phyloP scores from a whole-genome alignment of 2,113 vertebrate genomes.

The Hyla sarda region DNA sequence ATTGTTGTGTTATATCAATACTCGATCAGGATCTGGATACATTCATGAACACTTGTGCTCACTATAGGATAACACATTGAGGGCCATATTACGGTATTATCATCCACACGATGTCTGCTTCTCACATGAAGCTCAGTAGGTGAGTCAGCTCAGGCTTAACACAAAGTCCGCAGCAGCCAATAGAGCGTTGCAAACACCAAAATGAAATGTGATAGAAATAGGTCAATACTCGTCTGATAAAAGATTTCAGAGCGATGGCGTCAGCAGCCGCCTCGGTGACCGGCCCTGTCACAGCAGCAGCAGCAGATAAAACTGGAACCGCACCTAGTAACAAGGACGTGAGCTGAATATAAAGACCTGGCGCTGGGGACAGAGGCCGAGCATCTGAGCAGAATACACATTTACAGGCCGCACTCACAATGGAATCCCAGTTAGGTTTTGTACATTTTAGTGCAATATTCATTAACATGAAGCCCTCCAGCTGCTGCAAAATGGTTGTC shows the following conservation, averaged over 20 bases:
- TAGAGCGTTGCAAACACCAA: neutral
- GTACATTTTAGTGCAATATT: too few relatives aligned
- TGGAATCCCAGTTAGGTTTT: too few relatives aligned
- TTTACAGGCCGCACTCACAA: too few relatives aligned
- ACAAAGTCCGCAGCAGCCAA: neutral
- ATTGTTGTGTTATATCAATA: too few relatives aligned
- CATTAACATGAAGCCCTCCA: too few relatives aligned
- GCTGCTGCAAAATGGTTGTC: too few relatives aligned
- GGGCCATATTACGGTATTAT: too few relatives aligned
- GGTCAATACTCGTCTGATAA: conserved; percentile 5
- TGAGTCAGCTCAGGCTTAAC: neutral
- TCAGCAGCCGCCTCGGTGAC: neutral
- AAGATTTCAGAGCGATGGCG: neutral
- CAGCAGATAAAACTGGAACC: neutral
- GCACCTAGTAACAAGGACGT: neutral
- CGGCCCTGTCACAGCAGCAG: neutral
- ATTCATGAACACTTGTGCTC: too few relatives aligned
- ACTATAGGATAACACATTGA: too few relatives aligned
- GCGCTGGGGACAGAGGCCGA: neutral
- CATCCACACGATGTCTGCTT: neutral
- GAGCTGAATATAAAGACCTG: neutral
- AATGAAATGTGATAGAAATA: conserved; percentile 35
- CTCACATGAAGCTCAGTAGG: neutral
- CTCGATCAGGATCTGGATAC: too few relatives aligned
- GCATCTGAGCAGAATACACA: neutral